Percentiles rank a stretch among this genome's conserved stretches.
Evolutionary conservation across 2,797 vertebrate species (phyloP).

Genomic region (Cyprinodon diabolis): DNA sequence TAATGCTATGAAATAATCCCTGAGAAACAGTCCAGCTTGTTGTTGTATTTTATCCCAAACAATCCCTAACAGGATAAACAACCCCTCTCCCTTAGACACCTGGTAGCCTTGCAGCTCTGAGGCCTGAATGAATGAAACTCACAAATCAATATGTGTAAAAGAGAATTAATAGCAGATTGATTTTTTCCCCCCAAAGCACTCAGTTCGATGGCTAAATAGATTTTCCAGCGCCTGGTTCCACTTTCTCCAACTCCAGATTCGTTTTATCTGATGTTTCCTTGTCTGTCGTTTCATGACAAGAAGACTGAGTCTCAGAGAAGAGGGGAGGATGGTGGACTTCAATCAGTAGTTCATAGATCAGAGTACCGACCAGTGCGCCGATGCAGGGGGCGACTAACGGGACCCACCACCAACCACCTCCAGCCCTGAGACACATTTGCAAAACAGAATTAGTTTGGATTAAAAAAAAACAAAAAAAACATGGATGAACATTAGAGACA

Average conservation of each 20-base stretch:
- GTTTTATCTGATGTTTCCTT: conserved; percentile 5
- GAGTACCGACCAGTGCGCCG: conserved; percentile 83
- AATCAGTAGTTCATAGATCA: conserved; percentile 84
- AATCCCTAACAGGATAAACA: too few relatives aligned
- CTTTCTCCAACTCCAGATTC: conserved; percentile 53
- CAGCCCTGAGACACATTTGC: conserved; percentile 71
- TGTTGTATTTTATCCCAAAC: too few relatives aligned
- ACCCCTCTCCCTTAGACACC: too few relatives aligned
- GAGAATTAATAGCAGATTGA: too few relatives aligned
- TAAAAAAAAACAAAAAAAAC: too few relatives aligned
- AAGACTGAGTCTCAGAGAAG: conserved; percentile 23
- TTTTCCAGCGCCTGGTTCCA: conserved; percentile 28
- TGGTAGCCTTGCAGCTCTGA: too few relatives aligned
- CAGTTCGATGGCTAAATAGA: background rate
- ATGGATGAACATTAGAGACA: background rate
- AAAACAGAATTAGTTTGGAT: background rate
- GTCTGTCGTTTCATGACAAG: conserved; percentile 27
- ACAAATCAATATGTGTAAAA: too few relatives aligned
- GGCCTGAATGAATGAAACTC: too few relatives aligned
- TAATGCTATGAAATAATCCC: too few relatives aligned
- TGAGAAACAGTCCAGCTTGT: too few relatives aligned
- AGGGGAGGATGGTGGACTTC: conserved; percentile 74
- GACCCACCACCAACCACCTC: conserved; percentile 91
- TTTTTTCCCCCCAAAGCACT: too few relatives aligned
- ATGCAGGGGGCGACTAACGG: conserved; percentile 84